Conservation (phyloP, 2,797 vertebrate species). For the Pangasius djambal region DNA sequence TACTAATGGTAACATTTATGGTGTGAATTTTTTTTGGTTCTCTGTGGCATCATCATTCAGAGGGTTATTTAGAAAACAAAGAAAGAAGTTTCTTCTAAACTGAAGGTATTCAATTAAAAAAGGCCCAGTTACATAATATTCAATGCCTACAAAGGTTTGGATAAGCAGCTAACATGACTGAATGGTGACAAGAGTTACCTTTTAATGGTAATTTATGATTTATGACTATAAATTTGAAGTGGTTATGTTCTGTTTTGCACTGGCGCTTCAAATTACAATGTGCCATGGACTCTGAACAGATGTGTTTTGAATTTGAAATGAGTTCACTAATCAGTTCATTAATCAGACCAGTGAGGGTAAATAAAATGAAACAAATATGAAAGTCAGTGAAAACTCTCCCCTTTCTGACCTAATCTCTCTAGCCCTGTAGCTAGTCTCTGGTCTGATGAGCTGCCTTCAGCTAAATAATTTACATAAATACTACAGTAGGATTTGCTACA, state of each 20-base stretch:
- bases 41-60: background rate
- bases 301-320: background rate
- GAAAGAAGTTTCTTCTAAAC: background rate
- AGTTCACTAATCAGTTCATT: background rate
- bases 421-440: background rate
- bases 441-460: background rate
- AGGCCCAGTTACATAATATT: background rate
- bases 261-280: background rate
- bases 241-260: background rate
- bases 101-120: background rate
- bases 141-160: background rate
- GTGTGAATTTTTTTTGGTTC: background rate
- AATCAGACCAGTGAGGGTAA: background rate
- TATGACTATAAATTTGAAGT: background rate
- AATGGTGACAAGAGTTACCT: background rate
- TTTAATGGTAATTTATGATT: background rate
- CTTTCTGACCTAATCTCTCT: background rate
- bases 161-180: background rate
- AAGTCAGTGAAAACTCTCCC: background rate
- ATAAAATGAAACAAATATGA: background rate
- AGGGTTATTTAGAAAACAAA: background rate
- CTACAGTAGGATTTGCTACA: background rate
- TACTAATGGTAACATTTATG: background rate
- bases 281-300: slow-evolving; percentile 5
- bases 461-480: background rate